phyloP scores from a whole-genome alignment of 2,113 vertebrate genomes.

The Riparia riparia region DNA sequence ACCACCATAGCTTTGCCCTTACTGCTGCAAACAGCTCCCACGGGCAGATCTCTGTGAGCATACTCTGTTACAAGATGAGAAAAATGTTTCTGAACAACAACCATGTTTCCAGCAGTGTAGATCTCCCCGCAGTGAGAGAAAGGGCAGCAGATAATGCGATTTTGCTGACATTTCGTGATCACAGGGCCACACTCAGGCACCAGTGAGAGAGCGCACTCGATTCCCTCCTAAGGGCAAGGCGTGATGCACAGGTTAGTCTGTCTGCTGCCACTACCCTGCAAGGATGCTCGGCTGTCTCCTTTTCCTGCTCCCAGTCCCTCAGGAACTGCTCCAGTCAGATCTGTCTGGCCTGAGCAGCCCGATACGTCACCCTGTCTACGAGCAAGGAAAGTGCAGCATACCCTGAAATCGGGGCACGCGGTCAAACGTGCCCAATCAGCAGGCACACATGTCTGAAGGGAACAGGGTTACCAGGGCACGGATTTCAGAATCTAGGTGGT shows the following conservation, averaged over 20 bases:
- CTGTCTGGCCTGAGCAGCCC: slow-evolving; percentile 44
- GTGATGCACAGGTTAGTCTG: slow-evolving; percentile 39
- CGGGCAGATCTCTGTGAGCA: background rate
- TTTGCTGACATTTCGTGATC: background rate
- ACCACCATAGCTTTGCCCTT: background rate
- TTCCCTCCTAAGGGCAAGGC: background rate
- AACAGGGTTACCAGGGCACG: slow-evolving; percentile 5
- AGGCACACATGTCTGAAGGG: background rate
- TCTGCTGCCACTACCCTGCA: slow-evolving; percentile 51
- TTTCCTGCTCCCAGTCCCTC: slow-evolving; percentile 25
- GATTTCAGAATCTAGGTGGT: background rate
- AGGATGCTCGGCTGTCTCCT: background rate
- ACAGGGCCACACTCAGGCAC: slow-evolving; percentile 11
- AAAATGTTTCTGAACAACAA: background rate
- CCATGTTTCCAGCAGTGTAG: background rate
- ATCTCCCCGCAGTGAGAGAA: background rate
- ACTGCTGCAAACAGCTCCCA: background rate
- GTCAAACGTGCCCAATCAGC: slow-evolving; percentile 50
- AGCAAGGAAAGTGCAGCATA: slow-evolving; percentile 50
- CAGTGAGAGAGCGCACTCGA: background rate
- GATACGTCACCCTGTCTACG: slow-evolving; percentile 49
- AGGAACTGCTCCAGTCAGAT: slow-evolving; percentile 47
- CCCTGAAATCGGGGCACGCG: slow-evolving; percentile 56
- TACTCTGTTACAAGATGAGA: background rate
- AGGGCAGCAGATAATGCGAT: background rate